Evolutionary conservation across 2,888 invertebrate species (phyloP).

Genomic region (Sphaerophoria rueppellii): DNA sequence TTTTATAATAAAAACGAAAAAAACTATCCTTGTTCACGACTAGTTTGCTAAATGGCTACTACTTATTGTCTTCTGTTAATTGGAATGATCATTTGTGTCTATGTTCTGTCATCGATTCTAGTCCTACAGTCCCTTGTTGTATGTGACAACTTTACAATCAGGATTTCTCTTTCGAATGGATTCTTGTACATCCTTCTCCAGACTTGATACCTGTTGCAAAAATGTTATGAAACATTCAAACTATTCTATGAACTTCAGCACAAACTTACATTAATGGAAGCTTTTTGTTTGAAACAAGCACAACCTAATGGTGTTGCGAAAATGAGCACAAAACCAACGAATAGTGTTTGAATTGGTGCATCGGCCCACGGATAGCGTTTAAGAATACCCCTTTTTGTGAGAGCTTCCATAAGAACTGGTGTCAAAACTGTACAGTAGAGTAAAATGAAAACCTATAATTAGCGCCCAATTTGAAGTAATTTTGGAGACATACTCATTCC

Average conservation of each 20-base stretch:
- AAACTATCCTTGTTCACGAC: slow-evolving; percentile 4
- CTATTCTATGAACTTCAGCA: not conserved
- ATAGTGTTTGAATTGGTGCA: slow-evolving; percentile 89
- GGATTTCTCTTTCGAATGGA: slow-evolving; percentile 84
- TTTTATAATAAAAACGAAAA: not conserved
- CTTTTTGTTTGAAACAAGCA: slow-evolving; percentile 96
- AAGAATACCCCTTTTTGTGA: slow-evolving; percentile 87
- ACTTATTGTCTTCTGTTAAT: slow-evolving; percentile 53
- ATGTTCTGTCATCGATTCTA: not conserved
- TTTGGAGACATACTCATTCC: slow-evolving; percentile 91
- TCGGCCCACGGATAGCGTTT: slow-evolving; percentile 87
- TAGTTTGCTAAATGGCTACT: slow-evolving; percentile 17
- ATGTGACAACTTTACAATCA: slow-evolving; percentile 87
- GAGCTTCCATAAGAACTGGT: slow-evolving; percentile 88
- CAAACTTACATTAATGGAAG: slow-evolving; percentile 85
- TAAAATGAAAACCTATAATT: too few relatives aligned
- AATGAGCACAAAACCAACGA: slow-evolving; percentile 87
- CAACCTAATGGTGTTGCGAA: slow-evolving; percentile 98
- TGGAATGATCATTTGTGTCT: not conserved
- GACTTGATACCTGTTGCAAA: slow-evolving; percentile 80
- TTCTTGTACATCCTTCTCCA: slow-evolving; percentile 90
- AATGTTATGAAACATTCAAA: not conserved
- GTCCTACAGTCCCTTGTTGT: slow-evolving; percentile 96
- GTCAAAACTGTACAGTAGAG: slow-evolving; percentile 82
- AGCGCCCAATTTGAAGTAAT: not conserved